Conservation (phyloP, 2,797 vertebrate species). For the Bovichtus diacanthus region DNA sequence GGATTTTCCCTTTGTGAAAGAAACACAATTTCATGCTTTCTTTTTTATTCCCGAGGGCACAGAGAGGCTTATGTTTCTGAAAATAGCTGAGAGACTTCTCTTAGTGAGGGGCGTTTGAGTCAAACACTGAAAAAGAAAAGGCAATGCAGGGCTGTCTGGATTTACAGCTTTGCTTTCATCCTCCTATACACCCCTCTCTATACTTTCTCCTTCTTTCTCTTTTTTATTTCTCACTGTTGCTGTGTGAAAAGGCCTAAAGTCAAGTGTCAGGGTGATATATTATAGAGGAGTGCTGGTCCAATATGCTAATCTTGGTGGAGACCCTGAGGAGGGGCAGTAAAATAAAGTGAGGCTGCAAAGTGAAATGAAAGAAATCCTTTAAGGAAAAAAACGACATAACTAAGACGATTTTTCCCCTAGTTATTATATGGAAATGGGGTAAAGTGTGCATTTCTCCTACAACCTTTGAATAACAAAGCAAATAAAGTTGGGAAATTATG, state of each 20-base stretch:
- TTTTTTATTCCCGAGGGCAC: constrained; percentile 55
- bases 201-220: constrained; percentile 20
- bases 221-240: constrained; percentile 36
- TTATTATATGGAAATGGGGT: neutral
- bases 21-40: constrained; percentile 70
- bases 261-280: constrained; percentile 54
- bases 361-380: neutral
- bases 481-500: neutral
- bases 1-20: constrained; percentile 63
- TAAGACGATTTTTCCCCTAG: neutral
- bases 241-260: constrained; percentile 52
- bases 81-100: constrained; percentile 71
- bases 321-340: constrained; percentile 28
- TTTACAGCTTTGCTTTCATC: constrained; percentile 79
- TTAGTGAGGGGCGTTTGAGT: constrained; percentile 63
- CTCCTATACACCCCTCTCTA: constrained; percentile 50
- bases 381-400: neutral
- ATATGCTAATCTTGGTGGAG: constrained; percentile 47
- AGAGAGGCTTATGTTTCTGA: constrained; percentile 71
- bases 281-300: constrained; percentile 30
- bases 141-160: constrained; percentile 49
- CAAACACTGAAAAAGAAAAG: constrained; percentile 59
- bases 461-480: neutral
- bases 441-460: neutral
- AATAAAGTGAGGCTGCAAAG: neutral